Conservation (phyloP, 2,797 vertebrate genomes). For the Thamnophis elegans region DNA sequence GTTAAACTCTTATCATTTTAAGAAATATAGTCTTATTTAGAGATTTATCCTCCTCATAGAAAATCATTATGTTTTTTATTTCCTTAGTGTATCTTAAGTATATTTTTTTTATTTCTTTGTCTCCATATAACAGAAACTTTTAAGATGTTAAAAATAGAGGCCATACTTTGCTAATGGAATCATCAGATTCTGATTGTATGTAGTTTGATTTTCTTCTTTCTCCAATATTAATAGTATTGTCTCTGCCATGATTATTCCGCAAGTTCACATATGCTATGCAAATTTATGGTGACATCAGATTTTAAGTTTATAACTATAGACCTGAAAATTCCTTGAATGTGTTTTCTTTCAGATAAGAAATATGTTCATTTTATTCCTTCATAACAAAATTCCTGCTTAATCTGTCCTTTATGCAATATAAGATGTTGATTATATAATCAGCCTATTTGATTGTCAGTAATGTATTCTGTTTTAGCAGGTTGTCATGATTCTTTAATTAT, state of each 20-base stretch:
- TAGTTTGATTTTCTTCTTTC: neutral
- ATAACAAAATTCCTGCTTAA: constrained; percentile 9
- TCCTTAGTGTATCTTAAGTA: neutral
- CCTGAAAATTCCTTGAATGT: constrained; percentile 5
- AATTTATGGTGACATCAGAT: constrained; percentile 23
- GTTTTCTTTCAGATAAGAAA: constrained; percentile 28
- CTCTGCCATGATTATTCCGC: constrained; percentile 30
- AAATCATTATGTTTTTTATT: neutral
- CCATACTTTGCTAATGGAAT: constrained; percentile 5
- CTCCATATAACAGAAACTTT: neutral
- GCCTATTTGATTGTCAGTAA: neutral
- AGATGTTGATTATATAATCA: neutral
- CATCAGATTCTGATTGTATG: neutral
- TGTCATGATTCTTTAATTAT: constrained; percentile 23
- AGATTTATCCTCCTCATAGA: neutral
- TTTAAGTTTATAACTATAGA: constrained; percentile 31
- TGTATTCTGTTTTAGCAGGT: constrained; percentile 23
- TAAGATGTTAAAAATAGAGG: constrained; percentile 13
- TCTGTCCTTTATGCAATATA: constrained; percentile 12
- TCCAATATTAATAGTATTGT: constrained; percentile 43
- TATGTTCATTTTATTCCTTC: constrained; percentile 9
- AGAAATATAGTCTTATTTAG: neutral
- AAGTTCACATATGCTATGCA: constrained; percentile 33
- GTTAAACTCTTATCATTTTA: neutral
- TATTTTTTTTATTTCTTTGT: neutral